Evolutionary conservation across 1,140 invertebrate genomes (phyloP), one percentile per base, ranked within the genome.

Genomic region (Drosophila obscura): DNA sequence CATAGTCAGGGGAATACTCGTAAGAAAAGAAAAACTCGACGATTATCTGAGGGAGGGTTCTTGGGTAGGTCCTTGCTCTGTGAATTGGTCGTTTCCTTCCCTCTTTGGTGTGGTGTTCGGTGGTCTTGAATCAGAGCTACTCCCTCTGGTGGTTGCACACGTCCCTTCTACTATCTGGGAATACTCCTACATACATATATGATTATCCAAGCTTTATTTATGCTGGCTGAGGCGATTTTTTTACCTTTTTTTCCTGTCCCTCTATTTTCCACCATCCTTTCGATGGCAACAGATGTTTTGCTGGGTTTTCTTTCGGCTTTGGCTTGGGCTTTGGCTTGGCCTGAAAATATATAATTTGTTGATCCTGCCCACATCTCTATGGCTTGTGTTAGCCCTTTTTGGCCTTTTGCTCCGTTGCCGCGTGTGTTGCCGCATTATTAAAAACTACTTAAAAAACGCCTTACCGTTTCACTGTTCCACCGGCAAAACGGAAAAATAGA

Each of bases 371-470:
- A 71, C 67, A 71, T 58, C 65, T 35, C 4, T 1, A 69, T 71
- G 66, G 66, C 50, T 57, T 66, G 61, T 71, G 67, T 58, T 59
- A 53, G 71, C 66, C 75, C 57, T 66, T 73, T 77, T 63, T 69
- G 65, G 73, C 71, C 61, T 67, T 51, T 51, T 49, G 51, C 51
- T 41, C 35, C 58, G 73, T 81, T 81, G 67, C 58, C 79, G 79
- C 79, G 79, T 81, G 73, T 81, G 79, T 13, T 81, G 73, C 67
- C 65, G 58, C 79, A 81, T 81, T 81, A 81, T 81, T 81, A 81
- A 81, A 81, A 81, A 81, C 79, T 81, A 81, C 79, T 81, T 81
- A 80, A 81, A 81, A 81, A 81, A 73, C 51, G 73, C 78, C 79
- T 82, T 77, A 73, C 59, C 65, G 63, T n/a, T 6, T 13, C n/a